Evolutionary conservation across 2,113 vertebrate species (phyloP).

Genomic region (Marmota monax): DNA sequence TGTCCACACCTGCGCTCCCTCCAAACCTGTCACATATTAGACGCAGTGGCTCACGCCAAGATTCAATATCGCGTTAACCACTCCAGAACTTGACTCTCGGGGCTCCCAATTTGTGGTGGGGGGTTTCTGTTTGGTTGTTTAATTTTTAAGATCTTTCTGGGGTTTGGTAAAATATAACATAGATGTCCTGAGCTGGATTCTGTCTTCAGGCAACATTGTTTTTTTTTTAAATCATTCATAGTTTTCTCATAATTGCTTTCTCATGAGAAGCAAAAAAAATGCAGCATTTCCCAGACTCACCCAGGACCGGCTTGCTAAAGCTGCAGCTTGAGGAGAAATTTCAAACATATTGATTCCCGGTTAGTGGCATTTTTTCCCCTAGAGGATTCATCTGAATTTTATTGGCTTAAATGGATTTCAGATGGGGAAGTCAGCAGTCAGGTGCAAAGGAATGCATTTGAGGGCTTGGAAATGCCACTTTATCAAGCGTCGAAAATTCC

Average conservation of each 20-base stretch:
- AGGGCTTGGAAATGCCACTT: slow-evolving; percentile 54
- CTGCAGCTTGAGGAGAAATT: slow-evolving; percentile 37
- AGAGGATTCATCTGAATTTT: slow-evolving; percentile 51
- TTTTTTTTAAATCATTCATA: not conserved
- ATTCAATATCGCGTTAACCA: slow-evolving; percentile 10
- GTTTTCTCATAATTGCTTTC: not conserved
- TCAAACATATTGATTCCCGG: slow-evolving; percentile 54
- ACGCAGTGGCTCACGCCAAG: not conserved
- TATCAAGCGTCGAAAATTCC: not conserved
- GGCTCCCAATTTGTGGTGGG: not conserved
- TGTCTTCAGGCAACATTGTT: not conserved
- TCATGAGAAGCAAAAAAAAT: not conserved
- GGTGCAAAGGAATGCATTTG: slow-evolving; percentile 35
- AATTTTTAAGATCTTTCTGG: not conserved
- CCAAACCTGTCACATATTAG: not conserved
- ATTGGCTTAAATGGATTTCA: slow-evolving; percentile 57
- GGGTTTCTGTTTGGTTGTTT: not conserved
- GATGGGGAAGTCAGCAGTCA: slow-evolving; percentile 3
- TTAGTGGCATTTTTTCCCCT: slow-evolving; percentile 10
- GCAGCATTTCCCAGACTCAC: not conserved
- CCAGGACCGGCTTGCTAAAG: not conserved
- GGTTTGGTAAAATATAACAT: not conserved
- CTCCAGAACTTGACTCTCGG: not conserved
- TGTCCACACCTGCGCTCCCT: not conserved
- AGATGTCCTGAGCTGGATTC: not conserved